Percentiles rank a stretch among this genome's conserved stretches.
These are phyloP conservation scores for Ypsolopha sequella DNA, from an alignment of 2,888 invertebrate genomes.

Conservation along the genomic window DNA sequence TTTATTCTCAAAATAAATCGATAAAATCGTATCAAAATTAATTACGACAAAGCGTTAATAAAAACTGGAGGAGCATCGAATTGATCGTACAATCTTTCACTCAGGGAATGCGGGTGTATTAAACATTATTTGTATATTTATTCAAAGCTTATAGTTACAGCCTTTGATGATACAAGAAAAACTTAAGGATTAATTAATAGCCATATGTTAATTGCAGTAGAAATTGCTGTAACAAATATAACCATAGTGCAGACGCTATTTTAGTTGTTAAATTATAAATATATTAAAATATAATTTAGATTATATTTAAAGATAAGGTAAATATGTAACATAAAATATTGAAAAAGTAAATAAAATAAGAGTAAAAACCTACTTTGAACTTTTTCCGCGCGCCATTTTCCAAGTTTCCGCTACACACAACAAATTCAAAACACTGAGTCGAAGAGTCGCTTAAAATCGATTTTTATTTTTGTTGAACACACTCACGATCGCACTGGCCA, in stretches of 20 bases:
- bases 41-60: too few relatives aligned
- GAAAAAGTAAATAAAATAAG: slow-evolving; percentile 12
- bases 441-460: slow-evolving; percentile 16
- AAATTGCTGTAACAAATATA: neutral
- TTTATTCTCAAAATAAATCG: too few relatives aligned
- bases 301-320: too few relatives aligned
- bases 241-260: neutral
- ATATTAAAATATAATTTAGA: neutral
- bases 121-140: too few relatives aligned
- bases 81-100: too few relatives aligned
- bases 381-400: slow-evolving; percentile 48
- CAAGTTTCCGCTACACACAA: slow-evolving; percentile 21
- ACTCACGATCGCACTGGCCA: slow-evolving; percentile 29
- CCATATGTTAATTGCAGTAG: too few relatives aligned
- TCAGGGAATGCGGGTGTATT: too few relatives aligned
- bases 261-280: neutral
- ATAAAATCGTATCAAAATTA: too few relatives aligned
- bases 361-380: slow-evolving; percentile 41
- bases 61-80: too few relatives aligned
- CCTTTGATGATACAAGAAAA: too few relatives aligned
- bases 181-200: too few relatives aligned
- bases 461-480: slow-evolving; percentile 25
- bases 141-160: too few relatives aligned
- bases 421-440: slow-evolving; percentile 21
- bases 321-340: neutral